phyloP scores from a whole-genome alignment of 2,888 invertebrate species.

The Prosopocoilus inquinatus region DNA sequence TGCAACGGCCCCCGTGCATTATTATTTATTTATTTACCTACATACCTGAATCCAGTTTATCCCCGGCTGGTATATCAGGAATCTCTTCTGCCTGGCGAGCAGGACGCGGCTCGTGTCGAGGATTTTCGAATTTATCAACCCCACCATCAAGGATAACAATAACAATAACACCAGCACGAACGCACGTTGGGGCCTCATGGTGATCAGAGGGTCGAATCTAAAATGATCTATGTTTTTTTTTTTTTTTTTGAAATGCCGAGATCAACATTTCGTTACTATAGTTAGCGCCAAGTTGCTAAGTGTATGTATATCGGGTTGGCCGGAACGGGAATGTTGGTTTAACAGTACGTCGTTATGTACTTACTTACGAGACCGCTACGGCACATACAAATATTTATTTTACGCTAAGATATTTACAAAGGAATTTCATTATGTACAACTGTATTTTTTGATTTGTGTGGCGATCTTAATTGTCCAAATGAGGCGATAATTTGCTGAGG shows the following conservation, averaged over 20 bases:
- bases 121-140: neutral
- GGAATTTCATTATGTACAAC: neutral
- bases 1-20: constrained; percentile 6
- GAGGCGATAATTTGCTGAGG: neutral
- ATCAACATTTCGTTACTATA: no score
- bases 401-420: neutral
- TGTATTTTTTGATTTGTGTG: neutral
- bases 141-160: no score
- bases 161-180: no score
- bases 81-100: constrained; percentile 52
- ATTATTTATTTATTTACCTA: constrained; percentile 18
- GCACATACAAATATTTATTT: constrained; percentile 8
- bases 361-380: constrained; percentile 14
- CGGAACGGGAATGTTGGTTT: neutral
- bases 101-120: constrained; percentile 21
- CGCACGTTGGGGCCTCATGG: no score
- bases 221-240: no score
- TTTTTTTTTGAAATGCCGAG: no score
- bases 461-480: neutral
- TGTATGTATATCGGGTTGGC: neutral
- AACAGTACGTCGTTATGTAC: no score
- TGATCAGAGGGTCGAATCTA: no score
- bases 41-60: constrained; percentile 61
- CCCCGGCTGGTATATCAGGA: constrained; percentile 59
- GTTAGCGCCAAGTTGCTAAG: no score